Evolutionary conservation across 2,888 invertebrate genomes (phyloP), one percentile per base, ranked within the genome.

Genomic region (Zhuqinia jingwanae): DNA sequence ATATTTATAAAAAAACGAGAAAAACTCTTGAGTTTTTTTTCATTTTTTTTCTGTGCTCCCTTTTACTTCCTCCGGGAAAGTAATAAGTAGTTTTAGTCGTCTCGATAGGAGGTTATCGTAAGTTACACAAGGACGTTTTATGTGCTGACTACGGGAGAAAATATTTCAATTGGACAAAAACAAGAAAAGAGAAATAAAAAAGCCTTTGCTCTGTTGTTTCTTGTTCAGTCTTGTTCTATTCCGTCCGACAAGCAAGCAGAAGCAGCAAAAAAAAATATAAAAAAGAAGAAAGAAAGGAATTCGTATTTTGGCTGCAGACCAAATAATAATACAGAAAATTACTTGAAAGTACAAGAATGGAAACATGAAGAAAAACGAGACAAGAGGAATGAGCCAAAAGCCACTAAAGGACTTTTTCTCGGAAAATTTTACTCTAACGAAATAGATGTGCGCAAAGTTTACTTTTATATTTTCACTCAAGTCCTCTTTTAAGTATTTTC

Each of bases 241-340:
- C 45, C 17, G 42, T 3, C 36, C 45, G 22, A 68, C 17, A 47
- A 47, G 5, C 8, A 36, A n/a, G n/a, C n/a, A n/a, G n/a, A n/a
- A n/a, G n/a, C n/a, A n/a, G n/a, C n/a, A n/a, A n/a, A n/a, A n/a
- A n/a, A n/a, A n/a, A n/a, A n/a, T n/a, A n/a, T n/a, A n/a, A n/a
- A n/a, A n/a, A n/a, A n/a, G n/a, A n/a, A n/a, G n/a, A n/a, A n/a
- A n/a, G n/a, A 36, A 36, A 36, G 27, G 36, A 76, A 75, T 76
- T 76, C 45, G 13, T 25, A 15, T 36, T 77, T 78, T 84, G 84
- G 84, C 84, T 70, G 30, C 53, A 25, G 77, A 84, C 84, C 84
- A 84, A 84, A 77, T 78, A 84, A 77, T 78, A 84, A 70, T 73
- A 58, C 42, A 73, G 84, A 84, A 77, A 84, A 84, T 84, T 84